Base-by-base conservation (phyloP, 2,797 vertebrate genomes). In the Coregonus ussuriensis region DNA sequence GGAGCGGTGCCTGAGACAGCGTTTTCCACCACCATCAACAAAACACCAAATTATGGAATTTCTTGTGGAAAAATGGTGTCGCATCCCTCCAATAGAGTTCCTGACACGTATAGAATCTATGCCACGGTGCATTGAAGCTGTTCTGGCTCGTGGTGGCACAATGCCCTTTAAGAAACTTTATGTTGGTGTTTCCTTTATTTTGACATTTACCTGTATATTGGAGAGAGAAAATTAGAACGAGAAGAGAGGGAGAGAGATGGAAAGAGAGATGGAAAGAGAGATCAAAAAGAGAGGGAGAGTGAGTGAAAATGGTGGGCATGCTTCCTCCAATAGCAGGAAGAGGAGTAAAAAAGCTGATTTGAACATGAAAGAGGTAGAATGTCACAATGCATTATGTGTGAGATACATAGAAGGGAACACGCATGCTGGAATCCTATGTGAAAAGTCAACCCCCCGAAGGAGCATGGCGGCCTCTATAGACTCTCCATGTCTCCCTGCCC, bases 281-380 rank as follows among this genome's bases (percentile, higher is more conserved):
- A 59, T 62, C n/a, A 15, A 73, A 25, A 25, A 25, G 25, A 37
- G 56, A 18, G 31, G 3, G 53, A 56, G 29, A 54, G 56, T 5
- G 11, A 7, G 59, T 18, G 11, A 6, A 13, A 62, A 33, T 21
- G 65, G 29, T 9, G 18, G 52, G 71, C 13, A 35, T 31, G 29
- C 14, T 13, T 15, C 1, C 41, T 41, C 2, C 41, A 41, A 41
- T 9, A 41, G 41, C 41, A 41, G 41, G 41, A 56, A 62, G 21
- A 31, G 67, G 35, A 16, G 63, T 21, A 4, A 71, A 63, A 71
- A 87, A 86, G 83, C 75, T 0, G 82, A 89, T 88, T 88, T 80
- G 80, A 85, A 91, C 88, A 91, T 91, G 86, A 93, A 92, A 91
- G 90, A 72, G 11, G 66, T 37, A 9, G 72, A 7, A 80, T 54